These are phyloP conservation scores for Lipophrys pholis DNA, from an alignment of 2,113 vertebrate species.

Conservation along the genomic window DNA sequence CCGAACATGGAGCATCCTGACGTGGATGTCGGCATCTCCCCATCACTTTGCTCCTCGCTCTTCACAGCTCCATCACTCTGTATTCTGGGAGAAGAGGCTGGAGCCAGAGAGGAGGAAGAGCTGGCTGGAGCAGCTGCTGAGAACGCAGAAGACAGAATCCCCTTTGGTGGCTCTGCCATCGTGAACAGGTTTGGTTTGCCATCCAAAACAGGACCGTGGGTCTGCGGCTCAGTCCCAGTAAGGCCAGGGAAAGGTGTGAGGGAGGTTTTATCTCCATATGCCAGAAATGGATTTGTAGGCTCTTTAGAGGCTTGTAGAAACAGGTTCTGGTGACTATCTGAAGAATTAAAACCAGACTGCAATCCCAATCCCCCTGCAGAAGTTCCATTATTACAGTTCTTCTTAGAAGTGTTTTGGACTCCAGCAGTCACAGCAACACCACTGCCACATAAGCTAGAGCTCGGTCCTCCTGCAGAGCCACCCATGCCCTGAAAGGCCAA, in stretches of 20 bases:
- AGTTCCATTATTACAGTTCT: constrained; percentile 66
- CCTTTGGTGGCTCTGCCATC: constrained; percentile 91
- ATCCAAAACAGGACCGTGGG: constrained; percentile 77
- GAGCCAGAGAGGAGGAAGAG: constrained; percentile 83
- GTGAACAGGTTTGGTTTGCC: constrained; percentile 90
- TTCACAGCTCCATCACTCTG: constrained; percentile 83
- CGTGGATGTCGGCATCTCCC: constrained; percentile 87
- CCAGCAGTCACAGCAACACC: constrained; percentile 56
- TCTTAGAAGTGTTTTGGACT: constrained; percentile 59
- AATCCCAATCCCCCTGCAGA: constrained; percentile 66
- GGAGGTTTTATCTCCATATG: constrained; percentile 89
- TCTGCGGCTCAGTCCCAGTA: constrained; percentile 80
- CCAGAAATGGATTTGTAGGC: constrained; percentile 93
- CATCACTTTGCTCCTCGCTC: constrained; percentile 85
- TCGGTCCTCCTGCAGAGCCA: constrained; percentile 61
- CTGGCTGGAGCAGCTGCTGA: constrained; percentile 79
- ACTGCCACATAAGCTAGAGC: constrained; percentile 53
- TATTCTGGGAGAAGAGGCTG: constrained; percentile 77
- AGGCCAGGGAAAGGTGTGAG: constrained; percentile 91
- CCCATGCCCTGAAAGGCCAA: constrained; percentile 87
- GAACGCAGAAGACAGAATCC: constrained; percentile 86
- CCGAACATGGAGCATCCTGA: constrained; percentile 83
- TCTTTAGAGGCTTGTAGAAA: constrained; percentile 95
- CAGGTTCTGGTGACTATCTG: constrained; percentile 94
- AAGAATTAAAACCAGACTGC: constrained; percentile 72